These are phyloP conservation scores for Martes flavigula DNA, from an alignment of 2,797 vertebrate genomes.

Conservation along the genomic window DNA sequence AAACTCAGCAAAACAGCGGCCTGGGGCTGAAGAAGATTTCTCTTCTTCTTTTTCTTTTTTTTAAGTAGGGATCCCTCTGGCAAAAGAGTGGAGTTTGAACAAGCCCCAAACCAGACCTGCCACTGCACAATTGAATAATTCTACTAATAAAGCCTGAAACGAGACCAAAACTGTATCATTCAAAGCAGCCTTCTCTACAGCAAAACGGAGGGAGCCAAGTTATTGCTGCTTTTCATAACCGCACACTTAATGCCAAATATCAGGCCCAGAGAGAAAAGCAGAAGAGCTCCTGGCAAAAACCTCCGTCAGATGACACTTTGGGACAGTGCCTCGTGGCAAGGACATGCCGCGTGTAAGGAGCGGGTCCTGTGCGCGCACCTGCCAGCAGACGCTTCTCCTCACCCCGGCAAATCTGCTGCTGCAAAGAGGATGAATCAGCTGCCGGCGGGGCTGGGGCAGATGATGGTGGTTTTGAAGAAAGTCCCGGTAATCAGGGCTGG, in stretches of 20 bases:
- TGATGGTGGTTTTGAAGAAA: background rate
- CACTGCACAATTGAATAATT: background rate
- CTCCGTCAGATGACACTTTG: rapidly evolving
- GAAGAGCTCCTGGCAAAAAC: rapidly evolving
- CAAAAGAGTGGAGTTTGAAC: background rate
- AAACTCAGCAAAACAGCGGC: background rate
- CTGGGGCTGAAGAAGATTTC: background rate
- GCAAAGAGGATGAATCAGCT: background rate
- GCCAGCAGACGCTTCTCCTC: background rate
- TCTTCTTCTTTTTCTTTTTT: too few species aligned
- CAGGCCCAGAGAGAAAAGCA: too few species aligned
- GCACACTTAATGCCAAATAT: background rate
- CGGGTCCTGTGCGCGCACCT: rapidly evolving
- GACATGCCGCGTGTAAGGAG: rapidly evolving
- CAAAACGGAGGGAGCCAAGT: background rate
- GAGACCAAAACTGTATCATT: rapidly evolving
- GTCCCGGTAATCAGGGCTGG: background rate
- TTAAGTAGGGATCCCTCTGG: background rate
- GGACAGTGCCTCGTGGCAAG: rapidly evolving
- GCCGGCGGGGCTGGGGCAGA: rapidly evolving
- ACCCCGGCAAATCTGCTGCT: background rate
- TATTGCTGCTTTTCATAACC: background rate
- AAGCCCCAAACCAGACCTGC: background rate
- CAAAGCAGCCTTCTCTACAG: background rate
- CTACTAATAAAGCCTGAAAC: background rate